Percentiles rank a stretch among this genome's conserved stretches.
Evolutionary conservation across 2,888 invertebrate species (phyloP).

Genomic region (Ectemnius continuus): DNA sequence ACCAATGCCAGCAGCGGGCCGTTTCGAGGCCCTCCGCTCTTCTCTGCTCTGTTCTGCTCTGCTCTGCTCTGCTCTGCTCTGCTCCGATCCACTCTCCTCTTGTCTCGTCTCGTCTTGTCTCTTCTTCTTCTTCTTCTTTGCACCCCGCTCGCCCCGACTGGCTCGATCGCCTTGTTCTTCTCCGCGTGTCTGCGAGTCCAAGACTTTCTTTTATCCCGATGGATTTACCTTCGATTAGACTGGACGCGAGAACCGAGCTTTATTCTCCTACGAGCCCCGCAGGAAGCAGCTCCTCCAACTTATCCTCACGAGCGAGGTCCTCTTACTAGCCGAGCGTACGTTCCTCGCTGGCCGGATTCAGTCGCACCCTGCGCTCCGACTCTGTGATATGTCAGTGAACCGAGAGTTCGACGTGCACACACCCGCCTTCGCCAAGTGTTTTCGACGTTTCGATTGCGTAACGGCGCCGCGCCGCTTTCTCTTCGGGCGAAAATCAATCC

Average conservation of each 20-base stretch:
- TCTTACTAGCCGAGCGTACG: too few relatives aligned
- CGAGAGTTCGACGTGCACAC: too few relatives aligned
- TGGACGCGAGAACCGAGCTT: too few relatives aligned
- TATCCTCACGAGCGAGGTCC: too few relatives aligned
- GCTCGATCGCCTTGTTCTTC: constrained; percentile 36
- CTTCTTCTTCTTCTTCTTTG: constrained; percentile 41
- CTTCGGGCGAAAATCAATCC: too few relatives aligned
- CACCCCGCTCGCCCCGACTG: constrained; percentile 27
- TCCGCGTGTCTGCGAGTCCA: constrained; percentile 4
- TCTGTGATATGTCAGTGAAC: too few relatives aligned
- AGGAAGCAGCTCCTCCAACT: too few relatives aligned
- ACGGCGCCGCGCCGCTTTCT: neutral
- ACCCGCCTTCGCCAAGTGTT: too few relatives aligned
- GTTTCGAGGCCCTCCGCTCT: constrained; percentile 71
- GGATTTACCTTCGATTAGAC: neutral
- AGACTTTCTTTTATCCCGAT: constrained; percentile 1
- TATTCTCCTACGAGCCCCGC: too few relatives aligned
- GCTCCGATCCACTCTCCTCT: constrained; percentile 10
- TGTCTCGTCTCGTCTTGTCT: constrained; percentile 21
- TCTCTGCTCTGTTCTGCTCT: constrained; percentile 30
- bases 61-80: constrained; percentile 34
- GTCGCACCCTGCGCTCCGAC: too few relatives aligned
- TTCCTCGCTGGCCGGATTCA: too few relatives aligned
- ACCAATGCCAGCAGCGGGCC: constrained; percentile 75
- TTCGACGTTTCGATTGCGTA: neutral